These are phyloP conservation scores for Stomatorhinus walkeri DNA, from an alignment of 2,797 vertebrate species.

Conservation along the genomic window DNA sequence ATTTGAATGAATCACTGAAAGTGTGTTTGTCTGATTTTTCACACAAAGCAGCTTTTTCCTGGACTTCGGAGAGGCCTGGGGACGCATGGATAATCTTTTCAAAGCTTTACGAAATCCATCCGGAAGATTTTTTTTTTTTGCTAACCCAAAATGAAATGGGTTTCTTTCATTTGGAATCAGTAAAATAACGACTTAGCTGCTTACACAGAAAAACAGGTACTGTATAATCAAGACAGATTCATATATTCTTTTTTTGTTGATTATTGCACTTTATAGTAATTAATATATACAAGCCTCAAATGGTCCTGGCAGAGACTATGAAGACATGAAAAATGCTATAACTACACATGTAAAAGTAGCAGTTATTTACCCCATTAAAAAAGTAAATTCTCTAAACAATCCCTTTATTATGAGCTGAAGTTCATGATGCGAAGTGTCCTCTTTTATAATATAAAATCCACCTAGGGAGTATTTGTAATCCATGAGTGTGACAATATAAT, in stretches of 20 bases:
- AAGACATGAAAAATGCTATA: not conserved
- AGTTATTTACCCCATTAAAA: not conserved
- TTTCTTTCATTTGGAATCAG: not conserved
- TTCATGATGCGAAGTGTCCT: not conserved
- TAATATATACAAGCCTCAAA: not conserved
- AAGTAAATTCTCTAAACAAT: not conserved
- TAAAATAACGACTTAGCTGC: not conserved
- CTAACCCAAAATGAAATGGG: not conserved
- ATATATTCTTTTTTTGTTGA: not conserved
- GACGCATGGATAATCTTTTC: not conserved
- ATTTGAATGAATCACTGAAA: not conserved
- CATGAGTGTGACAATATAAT: not conserved
- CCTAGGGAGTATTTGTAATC: not conserved
- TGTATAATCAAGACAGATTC: not conserved
- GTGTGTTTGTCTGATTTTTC: not conserved
- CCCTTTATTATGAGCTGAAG: not conserved
- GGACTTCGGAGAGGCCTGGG: not conserved
- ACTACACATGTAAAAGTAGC: not conserved
- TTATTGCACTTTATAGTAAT: not conserved
- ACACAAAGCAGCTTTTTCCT: not conserved
- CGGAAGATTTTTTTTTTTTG: not conserved
- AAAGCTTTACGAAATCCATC: not conserved
- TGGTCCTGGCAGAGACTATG: not conserved
- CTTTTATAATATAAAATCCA: not conserved
- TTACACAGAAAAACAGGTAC: not conserved